phyloP scores from a whole-genome alignment of 2,797 vertebrate genomes.

The Melanotaenia nigrans region DNA sequence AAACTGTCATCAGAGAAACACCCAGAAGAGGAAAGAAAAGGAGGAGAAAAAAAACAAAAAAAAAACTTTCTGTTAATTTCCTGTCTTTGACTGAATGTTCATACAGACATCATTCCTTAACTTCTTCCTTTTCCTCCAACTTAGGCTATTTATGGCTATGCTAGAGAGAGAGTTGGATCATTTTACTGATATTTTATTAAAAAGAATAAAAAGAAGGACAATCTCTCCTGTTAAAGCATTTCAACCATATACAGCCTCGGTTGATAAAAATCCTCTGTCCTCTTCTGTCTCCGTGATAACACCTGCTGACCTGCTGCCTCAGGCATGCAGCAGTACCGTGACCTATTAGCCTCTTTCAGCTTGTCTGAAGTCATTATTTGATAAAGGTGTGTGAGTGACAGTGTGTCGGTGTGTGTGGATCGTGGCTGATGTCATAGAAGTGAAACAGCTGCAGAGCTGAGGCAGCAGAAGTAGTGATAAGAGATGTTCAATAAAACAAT shows the following conservation, averaged over 20 bases:
- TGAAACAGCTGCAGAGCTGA: constrained; percentile 56
- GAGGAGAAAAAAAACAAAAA: constrained; percentile 12
- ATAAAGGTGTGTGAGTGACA: constrained; percentile 12
- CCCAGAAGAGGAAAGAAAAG: constrained; percentile 38
- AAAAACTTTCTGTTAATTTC: constrained; percentile 36
- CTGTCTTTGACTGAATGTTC: constrained; percentile 31
- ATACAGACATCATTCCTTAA: neutral
- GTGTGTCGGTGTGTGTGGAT: constrained; percentile 28
- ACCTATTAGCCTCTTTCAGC: constrained; percentile 30
- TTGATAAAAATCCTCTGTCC: neutral
- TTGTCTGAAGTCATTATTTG: constrained; percentile 47
- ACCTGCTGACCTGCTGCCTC: constrained; percentile 41
- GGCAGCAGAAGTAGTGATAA: constrained; percentile 40
- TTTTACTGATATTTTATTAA: neutral
- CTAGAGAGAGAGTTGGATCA: neutral
- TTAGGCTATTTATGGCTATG: constrained; percentile 1
- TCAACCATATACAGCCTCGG: neutral
- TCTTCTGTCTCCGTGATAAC: constrained; percentile 9
- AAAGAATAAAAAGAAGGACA: neutral
- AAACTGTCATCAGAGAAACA: constrained; percentile 54
- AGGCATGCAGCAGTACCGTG: constrained; percentile 42
- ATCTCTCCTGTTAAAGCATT: too few relatives aligned
- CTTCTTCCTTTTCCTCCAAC: constrained; percentile 6
- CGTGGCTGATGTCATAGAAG: constrained; percentile 57
- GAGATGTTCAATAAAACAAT: constrained; percentile 24